Evolutionary conservation across 1,140 invertebrate genomes (phyloP), one percentile per base, ranked within the genome.

Genomic region (Listronotus oregonensis): DNA sequence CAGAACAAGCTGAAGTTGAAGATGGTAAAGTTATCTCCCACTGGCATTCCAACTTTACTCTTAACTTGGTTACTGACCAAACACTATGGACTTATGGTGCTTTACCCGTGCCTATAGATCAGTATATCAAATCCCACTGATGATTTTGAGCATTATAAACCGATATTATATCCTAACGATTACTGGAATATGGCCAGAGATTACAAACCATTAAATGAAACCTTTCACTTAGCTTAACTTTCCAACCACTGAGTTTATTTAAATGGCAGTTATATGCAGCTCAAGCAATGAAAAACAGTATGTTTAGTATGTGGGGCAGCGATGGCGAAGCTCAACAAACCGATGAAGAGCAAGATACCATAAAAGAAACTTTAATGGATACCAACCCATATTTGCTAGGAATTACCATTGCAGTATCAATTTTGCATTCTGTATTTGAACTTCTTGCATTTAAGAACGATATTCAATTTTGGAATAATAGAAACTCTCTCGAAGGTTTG

Each of bases 381-480:
- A 99, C 97, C 1, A 99, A 96, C 78, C 95, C 96, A 0, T 97
- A 97, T 78, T 83, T 99, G 18, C 81, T 99, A 12, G 96, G 84
- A 34, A 77, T 98, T 40, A 99, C 98, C 11, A 88, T 99, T 58
- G 83, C 89, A 61, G 90, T 99, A 0, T 99, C 97, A 4, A 86
- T 99, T 34, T 82, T 99, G 3, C 98, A 99, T 81, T 98, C 93
- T 70, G 87, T 99, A 47, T 99, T 99, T 83, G 98, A 99, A 80
- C 89, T 99, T 72, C 83, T 99, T 32, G 97, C 98, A 54, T 99
- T 99, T 80, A 99, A 99, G 84, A 99, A 99, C 85, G 96, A 99
- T 82, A 99, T 99, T 75, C 97, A 99, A 82, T 99, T 99, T 78
- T 99, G 98, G 98, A 96, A 96, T 67, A 97, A 97, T 74, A 85